Percentiles rank a stretch among this genome's conserved stretches.
Evolutionary conservation across 2,888 invertebrate genomes (phyloP).

Genomic region (Bombylius discolor): DNA sequence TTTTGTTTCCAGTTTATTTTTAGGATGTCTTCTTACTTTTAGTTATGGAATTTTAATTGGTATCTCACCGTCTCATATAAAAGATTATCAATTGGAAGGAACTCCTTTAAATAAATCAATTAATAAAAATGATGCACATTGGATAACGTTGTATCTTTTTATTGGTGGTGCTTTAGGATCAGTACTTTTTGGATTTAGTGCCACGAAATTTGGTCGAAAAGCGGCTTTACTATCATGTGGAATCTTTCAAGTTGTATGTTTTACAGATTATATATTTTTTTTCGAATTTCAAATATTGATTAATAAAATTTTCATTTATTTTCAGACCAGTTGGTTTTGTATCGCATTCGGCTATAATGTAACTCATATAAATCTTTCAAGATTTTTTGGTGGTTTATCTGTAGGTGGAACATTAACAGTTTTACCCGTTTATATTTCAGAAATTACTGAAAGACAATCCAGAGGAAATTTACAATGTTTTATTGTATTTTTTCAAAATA

Average conservation of each 20-base stretch:
- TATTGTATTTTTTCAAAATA: constrained; percentile 22
- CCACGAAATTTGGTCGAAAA: constrained; percentile 25
- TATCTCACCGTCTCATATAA: constrained; percentile 26
- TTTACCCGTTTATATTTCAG: constrained; percentile 27
- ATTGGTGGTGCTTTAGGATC: constrained; percentile 25
- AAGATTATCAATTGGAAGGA: constrained; percentile 22
- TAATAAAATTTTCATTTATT: background rate
- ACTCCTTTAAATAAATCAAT: constrained; percentile 23
- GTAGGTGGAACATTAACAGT: constrained; percentile 26
- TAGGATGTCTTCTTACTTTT: constrained; percentile 27
- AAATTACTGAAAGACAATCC: constrained; percentile 22
- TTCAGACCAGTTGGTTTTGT: constrained; percentile 27
- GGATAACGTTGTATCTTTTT: constrained; percentile 25
- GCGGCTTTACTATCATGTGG: constrained; percentile 23
- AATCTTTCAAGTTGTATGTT: constrained; percentile 29
- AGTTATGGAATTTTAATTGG: constrained; percentile 31
- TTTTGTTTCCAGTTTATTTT: constrained; percentile 3
- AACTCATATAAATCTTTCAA: constrained; percentile 26
- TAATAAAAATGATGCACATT: constrained; percentile 20
- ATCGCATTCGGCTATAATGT: constrained; percentile 28
- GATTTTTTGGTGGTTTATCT: constrained; percentile 25
- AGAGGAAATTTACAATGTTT: constrained; percentile 18
- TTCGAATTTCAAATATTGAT: background rate
- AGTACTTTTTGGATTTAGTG: constrained; percentile 22
- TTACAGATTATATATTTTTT: too few relatives aligned